Conservation (phyloP, 2,888 invertebrate genomes). For the Globia sparganii region DNA sequence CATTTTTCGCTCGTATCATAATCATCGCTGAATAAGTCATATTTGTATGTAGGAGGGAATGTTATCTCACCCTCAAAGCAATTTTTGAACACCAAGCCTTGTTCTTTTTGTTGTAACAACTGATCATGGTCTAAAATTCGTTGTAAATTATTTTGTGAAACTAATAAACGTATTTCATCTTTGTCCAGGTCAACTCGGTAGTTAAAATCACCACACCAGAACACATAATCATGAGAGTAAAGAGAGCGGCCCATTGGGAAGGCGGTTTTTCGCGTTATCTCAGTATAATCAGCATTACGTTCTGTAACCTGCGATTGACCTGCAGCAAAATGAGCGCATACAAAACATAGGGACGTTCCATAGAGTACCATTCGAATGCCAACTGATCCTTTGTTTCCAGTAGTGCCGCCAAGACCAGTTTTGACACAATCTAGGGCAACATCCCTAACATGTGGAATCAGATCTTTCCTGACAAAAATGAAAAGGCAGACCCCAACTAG, state of each 20-base stretch:
- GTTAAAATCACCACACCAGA: slow-evolving; percentile 99
- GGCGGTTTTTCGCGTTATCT: slow-evolving; percentile 97
- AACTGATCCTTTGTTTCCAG: slow-evolving; percentile 99
- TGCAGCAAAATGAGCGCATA: slow-evolving; percentile 99
- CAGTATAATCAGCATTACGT: slow-evolving; percentile 98
- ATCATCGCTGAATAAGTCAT: slow-evolving; percentile 99
- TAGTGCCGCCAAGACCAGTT: slow-evolving; percentile 99
- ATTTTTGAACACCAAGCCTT: slow-evolving; percentile 96
- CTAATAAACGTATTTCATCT: slow-evolving; percentile 96
- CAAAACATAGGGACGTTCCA: slow-evolving; percentile 98
- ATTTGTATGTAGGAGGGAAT: slow-evolving; percentile 99
- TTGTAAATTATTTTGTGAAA: slow-evolving; percentile 93
- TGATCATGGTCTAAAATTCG: slow-evolving; percentile 96
- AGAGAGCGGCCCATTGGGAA: slow-evolving; percentile 98
- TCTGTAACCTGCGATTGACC: slow-evolving; percentile 99
- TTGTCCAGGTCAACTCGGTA: slow-evolving; percentile 99
- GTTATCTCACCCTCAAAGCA: slow-evolving; percentile 97
- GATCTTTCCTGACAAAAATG: slow-evolving; percentile 97
- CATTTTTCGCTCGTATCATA: slow-evolving; percentile 99
- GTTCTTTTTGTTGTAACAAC: slow-evolving; percentile 94
- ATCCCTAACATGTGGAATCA: slow-evolving; percentile 97
- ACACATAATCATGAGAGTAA: slow-evolving; percentile 99
- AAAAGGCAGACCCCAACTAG: slow-evolving; percentile 99
- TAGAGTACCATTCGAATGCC: slow-evolving; percentile 97
- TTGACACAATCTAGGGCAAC: slow-evolving; percentile 99